Evolutionary conservation across 2,797 vertebrate genomes (phyloP).

Genomic region (Acanthurus leucopareius): DNA sequence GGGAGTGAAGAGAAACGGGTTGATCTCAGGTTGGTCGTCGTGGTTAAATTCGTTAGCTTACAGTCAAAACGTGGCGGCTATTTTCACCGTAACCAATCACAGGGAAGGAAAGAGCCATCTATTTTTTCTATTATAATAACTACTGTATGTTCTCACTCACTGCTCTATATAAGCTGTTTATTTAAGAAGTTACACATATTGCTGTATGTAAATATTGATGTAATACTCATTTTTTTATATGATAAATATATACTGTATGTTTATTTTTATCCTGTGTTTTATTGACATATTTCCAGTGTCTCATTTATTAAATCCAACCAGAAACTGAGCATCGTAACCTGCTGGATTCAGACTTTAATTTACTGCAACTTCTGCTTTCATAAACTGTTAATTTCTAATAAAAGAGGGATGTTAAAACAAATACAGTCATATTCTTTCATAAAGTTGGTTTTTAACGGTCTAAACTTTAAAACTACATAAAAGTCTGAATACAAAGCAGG

Average conservation of each 20-base stretch:
- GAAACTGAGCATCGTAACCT: background rate
- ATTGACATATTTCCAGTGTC: constrained; percentile 4
- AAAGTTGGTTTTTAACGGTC: background rate
- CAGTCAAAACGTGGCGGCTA: background rate
- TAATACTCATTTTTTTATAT: constrained; percentile 59
- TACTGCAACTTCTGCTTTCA: background rate
- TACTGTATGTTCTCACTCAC: constrained; percentile 55
- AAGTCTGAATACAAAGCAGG: constrained; percentile 1
- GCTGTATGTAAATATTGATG: constrained; percentile 81
- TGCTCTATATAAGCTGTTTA: constrained; percentile 75
- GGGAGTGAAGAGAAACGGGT: background rate
- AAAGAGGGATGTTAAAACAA: background rate
- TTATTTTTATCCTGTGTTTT: constrained; percentile 9
- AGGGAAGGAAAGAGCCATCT: constrained; percentile 57
- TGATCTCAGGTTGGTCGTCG: constrained; percentile 42
- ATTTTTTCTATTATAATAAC: constrained; percentile 46
- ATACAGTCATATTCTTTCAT: background rate
- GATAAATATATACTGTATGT: constrained; percentile 28
- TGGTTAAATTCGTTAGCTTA: background rate
- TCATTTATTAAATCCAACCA: background rate
- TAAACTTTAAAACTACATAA: background rate
- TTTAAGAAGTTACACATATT: constrained; percentile 70
- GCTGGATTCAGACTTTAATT: constrained; percentile 28
- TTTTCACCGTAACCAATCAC: background rate
- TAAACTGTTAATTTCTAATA: background rate